These are phyloP conservation scores for Thecocarcelia acutangulata DNA, from an alignment of 2,888 invertebrate genomes.

Conservation along the genomic window DNA sequence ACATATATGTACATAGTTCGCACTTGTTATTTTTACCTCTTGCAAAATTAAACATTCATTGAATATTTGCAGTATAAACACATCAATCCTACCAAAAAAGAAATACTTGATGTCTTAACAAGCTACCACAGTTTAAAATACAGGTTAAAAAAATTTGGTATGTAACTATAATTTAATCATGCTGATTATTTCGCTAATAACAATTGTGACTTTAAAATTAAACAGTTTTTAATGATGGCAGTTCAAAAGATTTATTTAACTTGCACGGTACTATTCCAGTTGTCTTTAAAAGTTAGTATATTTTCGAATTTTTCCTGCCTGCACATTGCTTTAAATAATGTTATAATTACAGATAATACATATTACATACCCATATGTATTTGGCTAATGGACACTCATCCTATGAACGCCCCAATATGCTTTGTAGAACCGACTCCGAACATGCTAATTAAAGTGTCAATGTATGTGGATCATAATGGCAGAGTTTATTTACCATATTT, in stretches of 20 bases:
- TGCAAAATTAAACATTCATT: too few species aligned
- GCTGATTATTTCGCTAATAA: not conserved
- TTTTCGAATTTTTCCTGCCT: not conserved
- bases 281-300: slow-evolving; percentile 87
- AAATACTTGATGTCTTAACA: slow-evolving; percentile 85
- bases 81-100: slow-evolving; percentile 85
- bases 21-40: too few species aligned
- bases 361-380: slow-evolving; percentile 99
- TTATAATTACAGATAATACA: slow-evolving; percentile 83
- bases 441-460: slow-evolving; percentile 97
- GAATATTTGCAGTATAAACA: slow-evolving; percentile 85
- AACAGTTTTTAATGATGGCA: slow-evolving; percentile 94
- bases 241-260: slow-evolving; percentile 89
- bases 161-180: slow-evolving; percentile 73
- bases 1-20: too few species aligned
- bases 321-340: not conserved
- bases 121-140: slow-evolving; percentile 86
- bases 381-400: slow-evolving; percentile 98
- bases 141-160: slow-evolving; percentile 87
- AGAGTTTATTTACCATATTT: slow-evolving; percentile 98
- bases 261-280: slow-evolving; percentile 97
- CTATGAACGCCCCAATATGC: slow-evolving; percentile 96
- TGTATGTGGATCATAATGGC: slow-evolving; percentile 96
- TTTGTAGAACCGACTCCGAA: slow-evolving; percentile 96
- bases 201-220: slow-evolving; percentile 20